Evolutionary conservation across 37 sponge, comb jelly and placozoan genomes (phyloP).

Genomic region (Cliona cf. orientalis): DNA sequence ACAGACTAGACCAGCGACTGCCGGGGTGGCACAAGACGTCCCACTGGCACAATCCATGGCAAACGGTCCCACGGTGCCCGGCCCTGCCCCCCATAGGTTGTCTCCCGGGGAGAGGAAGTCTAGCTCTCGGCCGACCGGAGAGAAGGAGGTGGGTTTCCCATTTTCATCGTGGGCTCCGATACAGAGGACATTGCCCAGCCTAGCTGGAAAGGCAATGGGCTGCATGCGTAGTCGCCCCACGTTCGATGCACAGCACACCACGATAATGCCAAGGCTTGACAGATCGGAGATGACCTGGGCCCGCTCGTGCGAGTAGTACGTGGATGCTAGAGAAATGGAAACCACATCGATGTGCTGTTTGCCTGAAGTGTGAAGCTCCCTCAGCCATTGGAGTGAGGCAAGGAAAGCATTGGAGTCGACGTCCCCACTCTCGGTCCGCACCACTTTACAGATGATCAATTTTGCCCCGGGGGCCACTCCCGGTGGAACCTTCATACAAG

Average conservation of each 20-base stretch:
- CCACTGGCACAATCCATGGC: conserved; percentile 58
- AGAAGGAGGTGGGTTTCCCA: conserved; percentile 60
- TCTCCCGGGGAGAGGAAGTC: conserved; percentile 69
- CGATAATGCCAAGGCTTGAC: conserved; percentile 10
- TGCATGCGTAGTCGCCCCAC: conserved; percentile 34
- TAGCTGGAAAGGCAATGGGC: conserved; percentile 58
- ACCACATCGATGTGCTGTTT: conserved; percentile 41
- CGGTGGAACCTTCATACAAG: conserved; percentile 14
- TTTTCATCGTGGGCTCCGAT: conserved; percentile 54
- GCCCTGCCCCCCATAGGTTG: conserved; percentile 41
- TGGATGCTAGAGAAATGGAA: conserved; percentile 49
- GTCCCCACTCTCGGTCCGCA: conserved; percentile 3
- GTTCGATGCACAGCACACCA: conserved; percentile 65
- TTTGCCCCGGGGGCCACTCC: conserved; percentile 57
- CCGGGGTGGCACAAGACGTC: conserved; percentile 66
- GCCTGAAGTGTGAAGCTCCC: conserved; percentile 17
- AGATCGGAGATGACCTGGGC: conserved; percentile 42
- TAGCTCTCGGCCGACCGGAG: conserved; percentile 65
- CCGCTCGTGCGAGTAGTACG: conserved; percentile 24
- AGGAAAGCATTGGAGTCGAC: conserved; percentile 35
- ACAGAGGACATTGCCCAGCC: conserved; percentile 66
- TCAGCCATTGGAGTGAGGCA: conserved; percentile 42
- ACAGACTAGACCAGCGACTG: conserved; percentile 59
- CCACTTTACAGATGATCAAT: conserved; percentile 62
- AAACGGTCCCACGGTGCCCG: conserved; percentile 31